Evolutionary conservation across 2,113 vertebrate genomes (phyloP).

Genomic region (Hemibagrus wyckioides): DNA sequence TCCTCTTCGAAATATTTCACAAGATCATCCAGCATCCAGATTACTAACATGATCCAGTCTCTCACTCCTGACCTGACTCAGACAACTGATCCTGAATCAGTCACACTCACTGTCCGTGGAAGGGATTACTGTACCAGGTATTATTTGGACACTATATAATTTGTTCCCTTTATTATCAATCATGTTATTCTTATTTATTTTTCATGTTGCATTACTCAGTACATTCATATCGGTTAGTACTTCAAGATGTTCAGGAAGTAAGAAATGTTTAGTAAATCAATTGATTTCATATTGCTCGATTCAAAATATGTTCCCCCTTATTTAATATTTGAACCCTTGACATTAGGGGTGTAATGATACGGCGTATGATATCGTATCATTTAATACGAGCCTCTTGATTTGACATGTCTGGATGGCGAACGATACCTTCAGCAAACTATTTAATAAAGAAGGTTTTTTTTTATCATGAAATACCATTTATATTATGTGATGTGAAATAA

Average conservation of each 20-base stretch:
- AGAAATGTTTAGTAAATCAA: slow-evolving; percentile 54
- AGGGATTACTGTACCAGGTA: slow-evolving; percentile 35
- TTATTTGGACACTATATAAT: slow-evolving; percentile 40
- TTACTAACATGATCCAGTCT: not conserved
- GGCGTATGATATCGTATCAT: not conserved
- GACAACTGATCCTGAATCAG: not conserved
- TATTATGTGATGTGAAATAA: not conserved
- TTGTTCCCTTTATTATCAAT: slow-evolving; percentile 51
- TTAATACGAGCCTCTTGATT: not conserved
- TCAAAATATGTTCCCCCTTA: slow-evolving; percentile 59
- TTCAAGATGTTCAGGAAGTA: slow-evolving; percentile 50
- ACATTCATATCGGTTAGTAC: slow-evolving; percentile 58
- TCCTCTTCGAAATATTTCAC: not conserved
- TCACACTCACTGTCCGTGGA: not conserved
- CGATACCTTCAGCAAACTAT: not conserved
- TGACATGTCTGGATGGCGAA: not conserved
- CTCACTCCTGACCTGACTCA: not conserved
- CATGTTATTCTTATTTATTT: slow-evolving; percentile 50
- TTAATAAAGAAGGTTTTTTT: not conserved
- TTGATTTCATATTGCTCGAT: slow-evolving; percentile 48
- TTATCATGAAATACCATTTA: not conserved
- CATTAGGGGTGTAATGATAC: not conserved
- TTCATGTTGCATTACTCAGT: slow-evolving; percentile 52
- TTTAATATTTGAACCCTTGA: slow-evolving; percentile 11
- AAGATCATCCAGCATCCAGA: not conserved